Conservation (phyloP, 2,797 vertebrate genomes). For the Balearica regulorum region DNA sequence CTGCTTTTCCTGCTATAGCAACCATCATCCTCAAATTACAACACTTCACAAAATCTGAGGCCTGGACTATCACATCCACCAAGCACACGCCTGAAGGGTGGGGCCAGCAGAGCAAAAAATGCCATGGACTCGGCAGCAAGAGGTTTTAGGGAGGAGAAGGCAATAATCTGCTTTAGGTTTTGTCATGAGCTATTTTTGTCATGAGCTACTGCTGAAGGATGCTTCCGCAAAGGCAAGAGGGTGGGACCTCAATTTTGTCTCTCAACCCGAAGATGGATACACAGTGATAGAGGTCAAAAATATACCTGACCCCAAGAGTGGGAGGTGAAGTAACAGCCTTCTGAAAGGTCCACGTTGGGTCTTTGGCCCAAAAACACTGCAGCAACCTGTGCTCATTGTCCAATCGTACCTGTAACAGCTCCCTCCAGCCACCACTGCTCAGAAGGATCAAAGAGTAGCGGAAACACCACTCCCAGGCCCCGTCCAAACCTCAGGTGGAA, state of each 20-base stretch:
- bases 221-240: background rate
- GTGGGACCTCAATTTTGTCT: background rate
- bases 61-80: background rate
- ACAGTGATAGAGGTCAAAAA: background rate
- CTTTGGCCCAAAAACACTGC: background rate
- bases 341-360: background rate
- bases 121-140: background rate
- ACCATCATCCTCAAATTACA: background rate
- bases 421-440: background rate
- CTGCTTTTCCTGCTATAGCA: background rate
- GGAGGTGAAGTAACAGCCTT: background rate
- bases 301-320: background rate
- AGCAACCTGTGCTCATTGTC: background rate
- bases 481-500: background rate
- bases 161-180: background rate
- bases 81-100: background rate
- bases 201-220: background rate
- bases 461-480: background rate
- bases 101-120: background rate
- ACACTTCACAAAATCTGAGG: background rate
- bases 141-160: conserved; percentile 6
- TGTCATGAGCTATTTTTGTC: background rate
- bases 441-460: background rate
- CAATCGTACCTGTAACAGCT: background rate
- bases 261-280: background rate